Evolutionary conservation across 2,888 invertebrate genomes (phyloP).

Genomic region (Diarsia mendica): DNA sequence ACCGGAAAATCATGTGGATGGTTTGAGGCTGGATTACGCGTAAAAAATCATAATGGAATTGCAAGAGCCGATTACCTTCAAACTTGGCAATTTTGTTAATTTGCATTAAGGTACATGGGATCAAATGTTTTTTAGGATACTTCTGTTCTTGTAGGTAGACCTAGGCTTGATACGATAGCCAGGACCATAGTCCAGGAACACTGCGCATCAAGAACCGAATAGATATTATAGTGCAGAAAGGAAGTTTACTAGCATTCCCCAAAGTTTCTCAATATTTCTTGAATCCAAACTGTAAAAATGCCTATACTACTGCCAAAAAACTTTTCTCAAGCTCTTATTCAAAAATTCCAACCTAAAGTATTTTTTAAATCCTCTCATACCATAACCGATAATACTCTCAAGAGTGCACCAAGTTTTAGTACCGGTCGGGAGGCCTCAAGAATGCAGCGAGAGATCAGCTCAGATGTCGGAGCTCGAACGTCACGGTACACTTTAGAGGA

Average conservation of each 20-base stretch:
- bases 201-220: too few species aligned
- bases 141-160: too few species aligned
- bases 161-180: too few species aligned
- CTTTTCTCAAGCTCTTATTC: neutral
- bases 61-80: neutral
- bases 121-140: too few species aligned
- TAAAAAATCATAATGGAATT: neutral
- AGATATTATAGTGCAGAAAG: too few species aligned
- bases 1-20: too few species aligned
- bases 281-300: neutral
- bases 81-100: too few species aligned
- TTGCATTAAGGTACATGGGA: too few species aligned
- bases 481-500: constrained; percentile 8
- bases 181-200: too few species aligned
- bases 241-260: too few species aligned
- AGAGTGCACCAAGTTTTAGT: constrained; percentile 14
- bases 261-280: too few species aligned
- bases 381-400: constrained; percentile 13
- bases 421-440: constrained; percentile 36
- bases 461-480: constrained; percentile 9
- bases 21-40: too few species aligned
- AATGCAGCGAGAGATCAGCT: constrained; percentile 52
- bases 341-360: neutral
- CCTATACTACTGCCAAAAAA: neutral
- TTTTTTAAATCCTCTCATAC: neutral